Base-by-base conservation (phyloP, 1,140 invertebrate species). In the Dermatophagoides farinae region DNA sequence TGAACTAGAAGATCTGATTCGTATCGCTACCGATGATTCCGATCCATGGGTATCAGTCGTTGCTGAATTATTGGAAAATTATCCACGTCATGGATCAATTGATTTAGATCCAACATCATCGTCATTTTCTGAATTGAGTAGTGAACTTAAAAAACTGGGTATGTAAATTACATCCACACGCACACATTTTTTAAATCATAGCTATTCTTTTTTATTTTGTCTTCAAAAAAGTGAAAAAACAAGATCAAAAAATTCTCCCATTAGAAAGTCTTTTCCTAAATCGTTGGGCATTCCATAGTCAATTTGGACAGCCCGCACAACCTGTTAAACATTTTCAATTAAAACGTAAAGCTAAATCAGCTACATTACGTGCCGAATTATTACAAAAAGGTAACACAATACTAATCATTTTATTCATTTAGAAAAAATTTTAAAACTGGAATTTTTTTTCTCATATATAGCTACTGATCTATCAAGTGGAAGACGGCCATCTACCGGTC, bases 1-100 rank as follows among this genome's bases (percentile, higher is more conserved):
- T 66, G 89, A 96, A 71, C 71, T 97, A 66, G 88, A 95, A 70
- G 88, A 92, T 69, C 92, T 97, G 60, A 78, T 96, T 66, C 85
- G 91, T 71, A 82, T 92, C 61, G 91, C 89, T 14, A 77, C 85
- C 62, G 69, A 73, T 64, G 90, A 96, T 72, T 85, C 84, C 49
- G 92, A 97, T 71, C 79, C 90, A 63, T 97, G 92, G 92, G 91
- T 97, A 12, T 86, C 87, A 0, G 93, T 93, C 85, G 76, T 96
- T 64, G 89, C 85, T 14, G 90, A 97, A 76, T 84, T 91, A 60
- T 83, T 97, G 75, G 89, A 89, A 70, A 88, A 86, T 0, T 92
- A 86, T 71, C 89, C 92, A 4, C 79, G 82, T 0, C 83, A 83
- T 9, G 88, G 86, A 16, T 68, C 83, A 50, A 77, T 95, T 41